Evolutionary conservation across 2,797 vertebrate genomes (phyloP), one percentile per base, ranked within the genome.

Genomic region (Rhinella marina): DNA sequence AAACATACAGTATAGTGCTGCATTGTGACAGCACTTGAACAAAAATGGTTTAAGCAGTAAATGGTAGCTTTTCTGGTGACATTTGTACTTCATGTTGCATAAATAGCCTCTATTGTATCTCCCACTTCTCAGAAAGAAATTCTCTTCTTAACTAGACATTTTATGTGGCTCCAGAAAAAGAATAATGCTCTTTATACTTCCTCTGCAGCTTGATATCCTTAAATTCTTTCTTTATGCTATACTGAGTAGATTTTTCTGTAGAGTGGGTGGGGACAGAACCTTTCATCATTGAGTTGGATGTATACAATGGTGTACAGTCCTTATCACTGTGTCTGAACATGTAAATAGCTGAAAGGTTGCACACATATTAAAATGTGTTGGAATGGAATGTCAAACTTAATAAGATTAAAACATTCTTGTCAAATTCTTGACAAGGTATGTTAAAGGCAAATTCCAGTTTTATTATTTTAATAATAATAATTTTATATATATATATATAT

Each of bases 101-200:
- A 88, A 52, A 88, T 59, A 70, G 87, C 27, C 73, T 57, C 64
- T 48, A 72, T 88, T 88, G 82, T 88, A 64, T 79, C 57, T 84
- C 59, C 75, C 56, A 87, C 59, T 64, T 41, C 80, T 61, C 59
- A 76, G 57, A 82, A 82, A 82, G n/a, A 11, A 79, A 86, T 79
- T 64, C 25, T 76, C 25, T 83, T 8, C 32, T 57, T 78, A 27
- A 32, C 66, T 29, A 78, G 57, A 82, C 59, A 87, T 87, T 82
- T 82, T 66, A 29, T 78, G 56, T 82, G 59, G 50, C 57, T 75
- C 5, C 70, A 85, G 83, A 25, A 19, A 61, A 52, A 78, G 41
- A 56, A 87, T 68, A 56, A 62, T 61, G 25, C 9, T 52, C 41
- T 68, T 87, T 78, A 77, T 83, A 56, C 50, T 48, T 83, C 23